A percentile compares a stretch with the other conserved stretches of the same genome.
Conservation (phyloP, 2,888 invertebrate genomes). For the Priocnemis perturbator region DNA sequence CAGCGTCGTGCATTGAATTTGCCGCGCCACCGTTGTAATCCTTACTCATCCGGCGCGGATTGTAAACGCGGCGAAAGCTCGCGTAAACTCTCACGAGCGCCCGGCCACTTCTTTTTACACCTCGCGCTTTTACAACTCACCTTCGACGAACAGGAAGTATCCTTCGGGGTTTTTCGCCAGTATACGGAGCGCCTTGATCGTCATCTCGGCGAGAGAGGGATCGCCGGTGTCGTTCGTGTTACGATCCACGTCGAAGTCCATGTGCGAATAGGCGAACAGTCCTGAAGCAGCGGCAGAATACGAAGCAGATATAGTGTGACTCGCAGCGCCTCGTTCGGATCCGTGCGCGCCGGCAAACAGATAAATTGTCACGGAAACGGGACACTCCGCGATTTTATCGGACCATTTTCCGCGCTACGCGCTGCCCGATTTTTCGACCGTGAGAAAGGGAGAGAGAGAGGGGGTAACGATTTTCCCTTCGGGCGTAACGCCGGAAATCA, state of each 20-base stretch:
- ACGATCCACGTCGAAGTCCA: constrained; percentile 87
- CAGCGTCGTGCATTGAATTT: no score
- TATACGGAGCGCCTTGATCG: constrained; percentile 83
- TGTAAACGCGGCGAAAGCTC: no score
- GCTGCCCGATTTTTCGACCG: neutral
- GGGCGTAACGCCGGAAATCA: no score
- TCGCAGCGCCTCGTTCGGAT: no score
- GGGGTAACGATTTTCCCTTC: no score
- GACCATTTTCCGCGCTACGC: neutral
- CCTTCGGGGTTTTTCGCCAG: constrained; percentile 84
- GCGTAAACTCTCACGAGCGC: no score
- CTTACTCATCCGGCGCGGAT: no score
- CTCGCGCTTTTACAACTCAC: constrained; percentile 72
- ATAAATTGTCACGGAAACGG: neutral
- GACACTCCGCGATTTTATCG: neutral
- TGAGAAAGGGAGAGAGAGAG: neutral
- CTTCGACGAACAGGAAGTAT: constrained; percentile 86
- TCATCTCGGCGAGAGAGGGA: constrained; percentile 87
- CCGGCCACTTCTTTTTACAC: no score
- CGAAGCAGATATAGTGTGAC: no score
- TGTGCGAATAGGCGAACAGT: constrained; percentile 86
- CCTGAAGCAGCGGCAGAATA: constrained; percentile 74
- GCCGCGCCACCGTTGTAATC: no score
- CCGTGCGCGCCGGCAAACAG: neutral
- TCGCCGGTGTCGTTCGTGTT: constrained; percentile 82